Conservation (phyloP, 2,888 invertebrate species). For the Apeira syringaria region DNA sequence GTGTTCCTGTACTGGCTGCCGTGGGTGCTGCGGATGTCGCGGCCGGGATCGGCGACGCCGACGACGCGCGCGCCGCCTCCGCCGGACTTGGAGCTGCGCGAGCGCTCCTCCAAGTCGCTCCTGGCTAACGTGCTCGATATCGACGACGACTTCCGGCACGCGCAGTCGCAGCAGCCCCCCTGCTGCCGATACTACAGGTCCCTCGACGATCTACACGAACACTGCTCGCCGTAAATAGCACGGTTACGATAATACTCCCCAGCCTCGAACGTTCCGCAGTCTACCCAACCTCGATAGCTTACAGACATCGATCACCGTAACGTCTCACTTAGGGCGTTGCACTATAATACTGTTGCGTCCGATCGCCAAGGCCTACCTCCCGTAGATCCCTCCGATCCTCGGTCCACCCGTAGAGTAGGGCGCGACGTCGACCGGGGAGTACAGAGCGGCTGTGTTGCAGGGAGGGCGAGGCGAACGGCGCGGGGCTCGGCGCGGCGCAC, state of each 20-base stretch:
- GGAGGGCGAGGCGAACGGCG: slow-evolving; percentile 86
- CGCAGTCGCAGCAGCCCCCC: slow-evolving; percentile 88
- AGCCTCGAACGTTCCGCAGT: slow-evolving; percentile 78
- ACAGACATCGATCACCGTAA: slow-evolving; percentile 36
- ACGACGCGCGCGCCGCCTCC: slow-evolving; percentile 89
- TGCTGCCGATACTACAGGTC: slow-evolving; percentile 92
- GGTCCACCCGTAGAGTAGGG: slow-evolving; percentile 74
- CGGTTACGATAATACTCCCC: slow-evolving; percentile 79
- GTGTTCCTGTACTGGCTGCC: slow-evolving; percentile 99
- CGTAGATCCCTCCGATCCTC: slow-evolving; percentile 76
- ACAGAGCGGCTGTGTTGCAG: slow-evolving; percentile 71
- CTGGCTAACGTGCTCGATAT: slow-evolving; percentile 98
- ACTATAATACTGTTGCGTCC: slow-evolving; percentile 53
- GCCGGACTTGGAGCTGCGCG: slow-evolving; percentile 93
- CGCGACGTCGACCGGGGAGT: slow-evolving; percentile 68
- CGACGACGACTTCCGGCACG: slow-evolving; percentile 96
- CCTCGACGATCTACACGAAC: slow-evolving; percentile 84
- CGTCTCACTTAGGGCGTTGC: slow-evolving; percentile 61
- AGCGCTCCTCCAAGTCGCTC: slow-evolving; percentile 96
- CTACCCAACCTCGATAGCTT: slow-evolving; percentile 74
- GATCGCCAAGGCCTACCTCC: slow-evolving; percentile 65
- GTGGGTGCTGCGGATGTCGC: slow-evolving; percentile 97
- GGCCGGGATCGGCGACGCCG: slow-evolving; percentile 85
- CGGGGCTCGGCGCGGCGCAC: slow-evolving; percentile 89
- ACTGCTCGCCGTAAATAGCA: slow-evolving; percentile 84